Base-by-base conservation (phyloP, 2,888 invertebrate genomes). In the Cartodere bifasciata region DNA sequence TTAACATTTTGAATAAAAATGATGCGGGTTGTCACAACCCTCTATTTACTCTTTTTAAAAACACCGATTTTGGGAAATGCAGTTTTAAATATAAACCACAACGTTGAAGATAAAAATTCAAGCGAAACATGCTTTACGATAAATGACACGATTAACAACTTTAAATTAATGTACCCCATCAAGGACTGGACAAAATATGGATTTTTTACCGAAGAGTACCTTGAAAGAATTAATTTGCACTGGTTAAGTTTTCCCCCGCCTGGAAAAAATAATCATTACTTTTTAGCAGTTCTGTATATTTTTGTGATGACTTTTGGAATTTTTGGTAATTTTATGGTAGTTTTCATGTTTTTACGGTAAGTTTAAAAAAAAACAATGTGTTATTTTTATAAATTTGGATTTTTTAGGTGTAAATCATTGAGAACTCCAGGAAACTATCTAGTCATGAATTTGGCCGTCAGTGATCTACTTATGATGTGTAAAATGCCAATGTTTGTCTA, bases 401-500 rank as follows among this genome's bases (percentile, higher is more conserved):
- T 31, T 68, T 61, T 37, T 62, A 82, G 83, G 50, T 76, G 75
- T 51, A 73, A 75, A 41, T 66, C 74, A 1, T 60, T 84, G 31
- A 66, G 80, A 20, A 81, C 80, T 5, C 75, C 81, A 2, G 80
- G 80, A 13, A 82, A 83, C 53, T 73, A 74, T 28, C 58, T 84
- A 26, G 74, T 83, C 13, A 70, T 78, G 30, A 84, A 83, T 56
- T 63, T 84, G 46, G 82, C 83, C 3, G 60, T 81, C 23, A 79
- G 80, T 44, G 84, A 84, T 56, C 70, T 77, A 40, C 46, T 77
- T 14, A 78, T 83, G 73, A 63, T 80, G 40, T 60, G 70, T 29
- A 78, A 81, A 59, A 73, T 76, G 32, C 79, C 80, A 0, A 64
- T 83, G 34, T 80, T 81, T 48, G 70, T 81, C 31, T 77, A 76